Base-by-base conservation (phyloP, 2,888 invertebrate genomes). In the Spialia ferax region DNA sequence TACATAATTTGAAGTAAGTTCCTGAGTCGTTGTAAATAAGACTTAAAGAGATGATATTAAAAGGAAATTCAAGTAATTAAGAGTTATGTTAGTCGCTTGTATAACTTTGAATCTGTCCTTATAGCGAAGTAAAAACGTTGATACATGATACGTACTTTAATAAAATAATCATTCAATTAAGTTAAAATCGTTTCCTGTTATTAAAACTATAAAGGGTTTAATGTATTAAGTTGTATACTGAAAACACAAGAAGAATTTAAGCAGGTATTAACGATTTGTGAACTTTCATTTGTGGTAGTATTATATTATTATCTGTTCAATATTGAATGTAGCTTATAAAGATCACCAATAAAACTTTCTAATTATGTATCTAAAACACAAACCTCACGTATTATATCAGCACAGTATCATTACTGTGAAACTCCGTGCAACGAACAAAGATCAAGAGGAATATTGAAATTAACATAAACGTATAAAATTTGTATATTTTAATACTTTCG, bases 401-500 rank as follows among this genome's bases (percentile, higher is more conserved):
- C 23, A 18, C 6, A 18, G 8, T 54, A 23, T 32, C 38, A 67
- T 60, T 54, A 54, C 26, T 10, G 54, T 45, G 63, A 63, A 63
- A 63, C 10, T n/a, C 11, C 48, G 5, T 11, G 20, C 48, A 20
- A 11, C 48, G 52, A 22, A 26, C n/a, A 52, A 26, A 52, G 52
- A 52, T 50, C 42, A 20, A 42, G 20, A 32, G 3, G 11, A 22
- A 57, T 67, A 67, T 60, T 38, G 60, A 72, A 70, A 67, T 20
- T 54, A 65, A 48, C 32, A 15, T 70, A 76, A 79, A 79, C 71
- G 45, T 73, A 48, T 66, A 70, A 73, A 81, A 69, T 82, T 82
- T 85, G 87, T 86, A 87, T 84, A 79, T 83, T 85, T 88, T 93
- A 91, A 92, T 93, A 93, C 93, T 91, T 88, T 88, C 80, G 85